Percentiles rank a stretch among this genome's conserved stretches.
phyloP scores from a whole-genome alignment of 2,888 invertebrate genomes.

The Prenolepis imparis region DNA sequence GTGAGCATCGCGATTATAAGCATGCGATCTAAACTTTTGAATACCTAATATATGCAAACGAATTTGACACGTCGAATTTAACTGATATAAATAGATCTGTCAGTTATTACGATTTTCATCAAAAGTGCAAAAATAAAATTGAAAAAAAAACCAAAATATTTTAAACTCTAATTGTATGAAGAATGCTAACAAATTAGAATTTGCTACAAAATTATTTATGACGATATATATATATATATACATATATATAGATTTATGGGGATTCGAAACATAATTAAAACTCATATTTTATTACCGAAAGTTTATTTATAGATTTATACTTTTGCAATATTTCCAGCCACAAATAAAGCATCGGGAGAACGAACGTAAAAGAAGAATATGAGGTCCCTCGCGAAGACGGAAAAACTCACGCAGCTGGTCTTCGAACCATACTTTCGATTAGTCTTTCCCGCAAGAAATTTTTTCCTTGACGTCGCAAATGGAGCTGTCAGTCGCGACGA shows the following conservation, averaged over 20 bases:
- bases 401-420: conserved; percentile 37
- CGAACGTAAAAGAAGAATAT: neutral
- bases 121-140: too few relatives aligned
- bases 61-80: conserved; percentile 24
- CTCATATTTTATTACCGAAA: neutral
- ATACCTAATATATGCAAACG: neutral
- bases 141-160: neutral
- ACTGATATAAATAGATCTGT: conserved; percentile 25
- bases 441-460: conserved; percentile 52
- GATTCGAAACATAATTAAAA: neutral
- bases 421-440: conserved; percentile 53
- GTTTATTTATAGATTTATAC: neutral
- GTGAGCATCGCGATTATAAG: conserved; percentile 22
- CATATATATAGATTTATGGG: too few relatives aligned
- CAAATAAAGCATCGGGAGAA: neutral
- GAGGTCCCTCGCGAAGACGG: conserved; percentile 12
- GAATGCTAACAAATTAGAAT: neutral
- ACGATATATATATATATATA: neutral
- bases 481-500: conserved; percentile 60
- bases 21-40: conserved; percentile 26
- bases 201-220: neutral
- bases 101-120: neutral
- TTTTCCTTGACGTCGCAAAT: conserved; percentile 57
- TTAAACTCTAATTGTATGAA: neutral
- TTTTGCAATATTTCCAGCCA: neutral